Evolutionary conservation across 2,888 invertebrate species (phyloP).

Genomic region (Magallana nippona): DNA sequence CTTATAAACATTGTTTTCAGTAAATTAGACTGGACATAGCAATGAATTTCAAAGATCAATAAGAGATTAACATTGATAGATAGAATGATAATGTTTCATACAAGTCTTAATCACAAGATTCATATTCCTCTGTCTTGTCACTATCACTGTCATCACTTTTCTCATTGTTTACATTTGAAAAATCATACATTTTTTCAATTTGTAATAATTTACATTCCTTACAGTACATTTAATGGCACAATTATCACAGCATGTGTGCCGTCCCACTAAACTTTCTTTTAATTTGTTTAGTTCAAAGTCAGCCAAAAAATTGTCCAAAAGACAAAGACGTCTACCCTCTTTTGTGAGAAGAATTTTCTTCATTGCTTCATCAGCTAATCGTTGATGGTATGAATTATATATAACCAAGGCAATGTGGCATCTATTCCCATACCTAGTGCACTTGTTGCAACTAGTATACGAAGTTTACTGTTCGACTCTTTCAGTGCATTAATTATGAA

Average conservation of each 20-base stretch:
- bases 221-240: background rate
- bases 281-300: background rate
- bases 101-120: too few relatives aligned
- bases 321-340: background rate
- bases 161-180: too few relatives aligned
- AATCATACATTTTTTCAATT: constrained; percentile 1
- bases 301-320: background rate
- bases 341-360: background rate
- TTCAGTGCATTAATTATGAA: background rate
- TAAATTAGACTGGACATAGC: too few relatives aligned
- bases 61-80: too few relatives aligned
- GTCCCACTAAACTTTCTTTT: background rate
- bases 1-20: too few relatives aligned
- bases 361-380: background rate
- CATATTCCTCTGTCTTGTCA: too few relatives aligned
- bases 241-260: background rate
- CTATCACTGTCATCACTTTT: too few relatives aligned
- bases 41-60: too few relatives aligned
- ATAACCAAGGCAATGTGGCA: constrained; percentile 5
- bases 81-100: too few relatives aligned
- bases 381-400: constrained; percentile 1
- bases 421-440: constrained; percentile 34
- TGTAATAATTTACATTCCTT: background rate
- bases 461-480: background rate
- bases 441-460: constrained; percentile 25